Percentiles rank a stretch among this genome's conserved stretches.
These are phyloP conservation scores for Itoplectis maculator DNA, from an alignment of 2,888 invertebrate genomes.

Conservation along the genomic window DNA sequence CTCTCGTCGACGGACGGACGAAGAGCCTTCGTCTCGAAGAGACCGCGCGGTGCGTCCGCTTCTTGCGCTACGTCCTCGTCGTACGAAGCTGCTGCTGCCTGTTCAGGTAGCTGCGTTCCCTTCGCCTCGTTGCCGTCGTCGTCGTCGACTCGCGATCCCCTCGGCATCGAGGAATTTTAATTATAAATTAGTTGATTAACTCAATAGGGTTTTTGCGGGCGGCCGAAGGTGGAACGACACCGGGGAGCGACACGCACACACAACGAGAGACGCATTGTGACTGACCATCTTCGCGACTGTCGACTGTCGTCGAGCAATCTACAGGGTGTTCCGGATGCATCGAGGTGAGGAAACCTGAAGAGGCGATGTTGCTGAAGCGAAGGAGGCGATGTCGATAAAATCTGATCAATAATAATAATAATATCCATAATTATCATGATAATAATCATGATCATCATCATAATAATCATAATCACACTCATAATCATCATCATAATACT, in stretches of 20 bases:
- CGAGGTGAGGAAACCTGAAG: neutral
- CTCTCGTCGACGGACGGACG: conserved; percentile 40
- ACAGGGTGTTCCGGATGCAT: conserved; percentile 30
- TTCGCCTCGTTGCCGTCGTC: conserved; percentile 35
- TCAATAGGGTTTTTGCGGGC: conserved; percentile 84
- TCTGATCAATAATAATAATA: neutral
- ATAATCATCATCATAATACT: neutral
- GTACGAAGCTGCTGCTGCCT: conserved; percentile 62
- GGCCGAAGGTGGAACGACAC: conserved; percentile 79
- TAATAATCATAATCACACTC: neutral
- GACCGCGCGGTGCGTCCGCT: conserved; percentile 40
- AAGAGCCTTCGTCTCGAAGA: conserved; percentile 32
- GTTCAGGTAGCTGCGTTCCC: conserved; percentile 15
- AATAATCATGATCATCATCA: neutral
- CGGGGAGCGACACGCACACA: conserved; percentile 71
- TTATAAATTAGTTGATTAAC: conserved; percentile 85
- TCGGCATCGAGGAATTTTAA: conserved; percentile 83
- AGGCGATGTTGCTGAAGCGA: neutral
- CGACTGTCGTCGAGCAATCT: conserved; percentile 34
- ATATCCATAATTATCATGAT: neutral
- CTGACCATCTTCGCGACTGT: conserved; percentile 45
- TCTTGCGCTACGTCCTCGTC: conserved; percentile 63
- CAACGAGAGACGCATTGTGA: no score
- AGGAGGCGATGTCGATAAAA: neutral
- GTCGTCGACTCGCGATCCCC: conserved; percentile 72